These are phyloP conservation scores for Digitonthophagus gazella DNA, from an alignment of 2,888 invertebrate species.

Conservation along the genomic window DNA sequence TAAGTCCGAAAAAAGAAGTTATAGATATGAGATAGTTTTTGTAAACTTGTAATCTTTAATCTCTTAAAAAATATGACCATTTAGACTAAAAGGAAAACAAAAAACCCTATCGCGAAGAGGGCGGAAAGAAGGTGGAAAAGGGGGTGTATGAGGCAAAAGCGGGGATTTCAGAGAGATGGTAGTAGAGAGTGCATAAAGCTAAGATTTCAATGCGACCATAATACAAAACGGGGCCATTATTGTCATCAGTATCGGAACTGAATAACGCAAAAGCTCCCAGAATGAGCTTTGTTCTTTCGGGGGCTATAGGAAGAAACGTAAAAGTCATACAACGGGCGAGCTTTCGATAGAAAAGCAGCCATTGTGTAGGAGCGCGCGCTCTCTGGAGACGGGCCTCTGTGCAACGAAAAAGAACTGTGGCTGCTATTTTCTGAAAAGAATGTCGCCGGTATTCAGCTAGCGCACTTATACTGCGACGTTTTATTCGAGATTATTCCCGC, in stretches of 20 bases:
- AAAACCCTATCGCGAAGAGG: constrained; percentile 18
- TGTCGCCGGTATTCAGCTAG: constrained; percentile 42
- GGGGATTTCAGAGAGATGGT: background rate
- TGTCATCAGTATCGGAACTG: constrained; percentile 48
- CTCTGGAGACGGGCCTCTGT: constrained; percentile 40
- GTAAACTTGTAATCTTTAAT: no score
- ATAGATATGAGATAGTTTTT: no score
- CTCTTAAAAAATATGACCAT: constrained; percentile 23
- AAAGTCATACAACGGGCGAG: constrained; percentile 49
- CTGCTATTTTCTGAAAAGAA: constrained; percentile 50
- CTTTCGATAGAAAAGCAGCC: constrained; percentile 46
- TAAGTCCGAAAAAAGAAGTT: constrained; percentile 2
- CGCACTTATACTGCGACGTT: constrained; percentile 38
- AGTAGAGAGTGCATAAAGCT: constrained; percentile 33
- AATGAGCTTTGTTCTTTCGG: constrained; percentile 49
- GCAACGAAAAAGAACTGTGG: constrained; percentile 46
- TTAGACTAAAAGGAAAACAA: constrained; percentile 24
- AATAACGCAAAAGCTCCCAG: constrained; percentile 48
- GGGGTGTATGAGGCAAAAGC: background rate
- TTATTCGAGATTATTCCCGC: constrained; percentile 42
- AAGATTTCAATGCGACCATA: constrained; percentile 42
- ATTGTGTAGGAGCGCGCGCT: constrained; percentile 45
- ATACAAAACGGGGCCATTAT: constrained; percentile 46
- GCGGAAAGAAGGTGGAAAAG: background rate
- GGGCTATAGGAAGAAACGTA: constrained; percentile 47